Conservation (phyloP, 2,888 invertebrate species). For the Eristalis pertinax region DNA sequence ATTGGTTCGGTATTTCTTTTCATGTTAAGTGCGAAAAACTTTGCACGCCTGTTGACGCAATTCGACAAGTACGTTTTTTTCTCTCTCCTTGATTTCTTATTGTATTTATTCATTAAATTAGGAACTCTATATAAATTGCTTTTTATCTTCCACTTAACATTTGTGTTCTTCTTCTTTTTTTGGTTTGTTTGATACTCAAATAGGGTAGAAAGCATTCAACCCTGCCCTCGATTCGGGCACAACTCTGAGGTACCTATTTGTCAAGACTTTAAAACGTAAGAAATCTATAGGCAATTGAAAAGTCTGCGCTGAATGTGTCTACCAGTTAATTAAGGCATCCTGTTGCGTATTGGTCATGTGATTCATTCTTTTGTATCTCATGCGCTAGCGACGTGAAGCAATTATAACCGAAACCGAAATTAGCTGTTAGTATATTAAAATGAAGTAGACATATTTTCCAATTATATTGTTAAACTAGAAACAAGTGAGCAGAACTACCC, state of each 20-base stretch:
- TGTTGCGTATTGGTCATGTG: constrained; percentile 57
- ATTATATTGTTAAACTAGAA: constrained; percentile 54
- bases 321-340: constrained; percentile 68
- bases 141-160: constrained; percentile 70
- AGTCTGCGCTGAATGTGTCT: constrained; percentile 39
- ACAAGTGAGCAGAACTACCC: neutral
- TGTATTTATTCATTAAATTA: constrained; percentile 70
- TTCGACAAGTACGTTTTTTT: constrained; percentile 53
- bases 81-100: constrained; percentile 19
- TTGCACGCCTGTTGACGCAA: constrained; percentile 57
- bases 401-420: constrained; percentile 30
- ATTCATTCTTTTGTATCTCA: constrained; percentile 52
- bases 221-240: constrained; percentile 65
- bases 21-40: constrained; percentile 51
- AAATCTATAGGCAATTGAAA: constrained; percentile 8
- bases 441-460: constrained; percentile 57
- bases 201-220: constrained; percentile 37
- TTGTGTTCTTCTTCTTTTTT: constrained; percentile 42
- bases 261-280: constrained; percentile 43
- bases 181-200: constrained; percentile 17
- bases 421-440: constrained; percentile 48
- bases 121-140: constrained; percentile 65
- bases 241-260: constrained; percentile 42
- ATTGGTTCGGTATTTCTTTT: neutral
- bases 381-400: constrained; percentile 51